These are phyloP conservation scores for Reticulitermes lucifugus DNA, from an alignment of 2,888 invertebrate genomes.

Conservation along the genomic window DNA sequence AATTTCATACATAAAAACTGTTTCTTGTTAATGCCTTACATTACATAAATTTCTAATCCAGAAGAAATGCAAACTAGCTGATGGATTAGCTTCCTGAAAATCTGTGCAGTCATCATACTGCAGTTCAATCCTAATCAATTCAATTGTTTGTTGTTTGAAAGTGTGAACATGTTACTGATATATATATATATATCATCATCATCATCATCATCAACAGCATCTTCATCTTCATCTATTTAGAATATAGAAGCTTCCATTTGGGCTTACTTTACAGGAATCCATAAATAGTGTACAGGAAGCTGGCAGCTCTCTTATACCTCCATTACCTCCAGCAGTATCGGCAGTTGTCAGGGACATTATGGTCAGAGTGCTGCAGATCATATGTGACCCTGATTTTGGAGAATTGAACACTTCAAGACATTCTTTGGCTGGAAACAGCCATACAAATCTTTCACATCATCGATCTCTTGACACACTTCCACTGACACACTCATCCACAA, in stretches of 20 bases:
- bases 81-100: too few species aligned
- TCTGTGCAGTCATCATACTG: too few species aligned
- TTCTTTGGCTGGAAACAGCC: background rate
- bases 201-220: too few species aligned
- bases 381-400: background rate
- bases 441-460: background rate
- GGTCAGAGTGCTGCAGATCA: background rate
- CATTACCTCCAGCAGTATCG: background rate
- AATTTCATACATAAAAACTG: too few species aligned
- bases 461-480: conserved; percentile 8
- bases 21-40: too few species aligned
- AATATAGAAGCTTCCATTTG: background rate
- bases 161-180: too few species aligned
- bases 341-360: background rate
- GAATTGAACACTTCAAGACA: background rate
- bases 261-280: background rate
- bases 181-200: too few species aligned
- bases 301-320: background rate
- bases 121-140: too few species aligned
- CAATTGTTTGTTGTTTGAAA: too few species aligned
- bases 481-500: background rate
- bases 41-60: too few species aligned
- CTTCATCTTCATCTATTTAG: too few species aligned
- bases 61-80: too few species aligned
- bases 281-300: background rate